phyloP scores from a whole-genome alignment of 2,113 vertebrate species.

The Panurus biarmicus region DNA sequence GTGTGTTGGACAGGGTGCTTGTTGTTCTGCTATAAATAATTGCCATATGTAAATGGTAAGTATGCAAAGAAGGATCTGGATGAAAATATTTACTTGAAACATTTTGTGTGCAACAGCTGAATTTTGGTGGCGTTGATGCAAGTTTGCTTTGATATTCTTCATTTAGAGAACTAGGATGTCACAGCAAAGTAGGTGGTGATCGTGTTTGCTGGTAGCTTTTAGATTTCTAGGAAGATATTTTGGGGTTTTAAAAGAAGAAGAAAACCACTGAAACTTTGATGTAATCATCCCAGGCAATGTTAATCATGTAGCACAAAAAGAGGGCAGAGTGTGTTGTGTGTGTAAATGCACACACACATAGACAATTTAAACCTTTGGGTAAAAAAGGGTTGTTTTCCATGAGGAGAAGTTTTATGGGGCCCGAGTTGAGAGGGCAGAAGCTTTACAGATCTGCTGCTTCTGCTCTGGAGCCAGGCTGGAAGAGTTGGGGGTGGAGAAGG shows the following conservation, averaged over 20 bases:
- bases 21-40: neutral
- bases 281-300: neutral
- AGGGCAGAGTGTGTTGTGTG: neutral
- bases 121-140: neutral
- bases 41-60: conserved; percentile 6
- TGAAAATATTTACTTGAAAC: neutral
- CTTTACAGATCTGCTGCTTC: neutral
- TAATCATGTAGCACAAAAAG: neutral
- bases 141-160: neutral
- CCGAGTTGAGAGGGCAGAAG: neutral
- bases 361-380: neutral
- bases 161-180: neutral
- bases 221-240: neutral
- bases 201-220: neutral
- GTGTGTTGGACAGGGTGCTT: neutral
- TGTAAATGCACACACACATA: accelerated
- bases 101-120: neutral
- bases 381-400: neutral
- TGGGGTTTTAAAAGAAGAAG: neutral
- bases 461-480: neutral
- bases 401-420: neutral
- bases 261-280: neutral
- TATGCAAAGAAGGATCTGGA: neutral
- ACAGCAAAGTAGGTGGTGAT: neutral
- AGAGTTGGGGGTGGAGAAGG: neutral